Evolutionary conservation across 2,888 invertebrate species (phyloP), one percentile per base, ranked within the genome.

Genomic region (Oeneis ivallda): DNA sequence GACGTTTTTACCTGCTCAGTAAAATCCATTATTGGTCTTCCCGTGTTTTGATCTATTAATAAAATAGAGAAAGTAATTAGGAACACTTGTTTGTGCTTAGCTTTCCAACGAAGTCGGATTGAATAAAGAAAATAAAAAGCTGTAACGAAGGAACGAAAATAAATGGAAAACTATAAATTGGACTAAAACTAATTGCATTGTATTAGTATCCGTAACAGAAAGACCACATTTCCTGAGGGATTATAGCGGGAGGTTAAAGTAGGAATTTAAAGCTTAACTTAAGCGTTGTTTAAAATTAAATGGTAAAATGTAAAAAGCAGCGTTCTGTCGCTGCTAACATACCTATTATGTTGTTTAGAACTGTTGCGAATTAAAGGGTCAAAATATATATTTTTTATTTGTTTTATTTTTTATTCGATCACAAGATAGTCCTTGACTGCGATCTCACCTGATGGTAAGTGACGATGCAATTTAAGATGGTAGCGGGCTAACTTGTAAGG

Each of bases 171-270:
- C n/a, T 59, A 59, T 37, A 54, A 56, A 49, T 32, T 39, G 59
- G 34, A 37, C 39, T 60, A 37, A 59, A 60, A 32, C 59, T 60
- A 60, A 60, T 39, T 57, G 56, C 56, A 26, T 56, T 56, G 17
- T 63, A 56, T 56, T 34, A 17, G 56, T 26, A 49, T 57, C 54
- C 49, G 56, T 37, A 39, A 63, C 47, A 57, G 45, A 26, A 47
- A 9, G 50, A 37, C 50, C 26, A 49, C 32, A 13, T 57, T 26
- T 62, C 62, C 54, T 45, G 43, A 45, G 43, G 32, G 54, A 62
- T 49, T 49, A 60, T 37, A 17, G 26, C 49, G 49, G 32, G 15
- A 37, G 53, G 17, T 56, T 56, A 56, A 56, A 56, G 15, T 19
- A 2, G 19, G 11, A 41, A 41, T 3, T 11, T 39, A 39, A 13